Percentiles rank a stretch among this genome's conserved stretches.
Evolutionary conservation across 2,888 invertebrate genomes (phyloP).

Genomic region (Leucoptera coffeella): DNA sequence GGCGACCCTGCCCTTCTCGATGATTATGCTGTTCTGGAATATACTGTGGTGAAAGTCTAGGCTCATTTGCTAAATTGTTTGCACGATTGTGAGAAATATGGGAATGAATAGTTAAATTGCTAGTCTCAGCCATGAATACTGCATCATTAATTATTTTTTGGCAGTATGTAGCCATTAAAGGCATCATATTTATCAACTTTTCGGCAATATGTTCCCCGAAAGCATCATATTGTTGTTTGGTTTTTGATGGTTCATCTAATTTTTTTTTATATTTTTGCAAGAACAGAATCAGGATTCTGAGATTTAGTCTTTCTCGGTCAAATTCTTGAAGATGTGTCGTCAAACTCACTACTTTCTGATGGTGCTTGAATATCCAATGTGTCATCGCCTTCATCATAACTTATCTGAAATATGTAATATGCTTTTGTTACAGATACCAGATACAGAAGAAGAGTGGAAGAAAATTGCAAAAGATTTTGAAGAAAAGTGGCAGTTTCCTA

Average conservation of each 20-base stretch:
- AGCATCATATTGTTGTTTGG: conserved; percentile 2
- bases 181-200: conserved; percentile 6
- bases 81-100: too few species aligned
- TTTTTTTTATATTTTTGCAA: background rate
- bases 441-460: conserved; percentile 1
- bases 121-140: conserved; percentile 5
- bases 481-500: background rate
- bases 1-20: too few species aligned
- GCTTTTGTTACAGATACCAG: conserved; percentile 1
- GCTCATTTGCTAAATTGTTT: background rate
- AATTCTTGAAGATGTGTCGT: background rate
- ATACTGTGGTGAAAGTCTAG: too few species aligned
- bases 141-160: conserved; percentile 7
- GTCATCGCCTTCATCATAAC: background rate
- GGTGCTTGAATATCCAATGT: background rate
- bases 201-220: conserved; percentile 5
- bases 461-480: conserved; percentile 1
- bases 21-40: too few species aligned
- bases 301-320: background rate
- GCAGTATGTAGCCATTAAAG: conserved; percentile 5
- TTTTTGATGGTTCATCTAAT: conserved; percentile 1
- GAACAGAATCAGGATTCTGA: background rate
- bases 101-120: background rate
- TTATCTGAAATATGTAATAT: background rate
- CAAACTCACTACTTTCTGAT: background rate